A percentile compares a stretch with the other conserved stretches of the same genome.
These are phyloP conservation scores for Terebella lapidaria DNA, from an alignment of 2,888 invertebrate genomes.

Conservation along the genomic window DNA sequence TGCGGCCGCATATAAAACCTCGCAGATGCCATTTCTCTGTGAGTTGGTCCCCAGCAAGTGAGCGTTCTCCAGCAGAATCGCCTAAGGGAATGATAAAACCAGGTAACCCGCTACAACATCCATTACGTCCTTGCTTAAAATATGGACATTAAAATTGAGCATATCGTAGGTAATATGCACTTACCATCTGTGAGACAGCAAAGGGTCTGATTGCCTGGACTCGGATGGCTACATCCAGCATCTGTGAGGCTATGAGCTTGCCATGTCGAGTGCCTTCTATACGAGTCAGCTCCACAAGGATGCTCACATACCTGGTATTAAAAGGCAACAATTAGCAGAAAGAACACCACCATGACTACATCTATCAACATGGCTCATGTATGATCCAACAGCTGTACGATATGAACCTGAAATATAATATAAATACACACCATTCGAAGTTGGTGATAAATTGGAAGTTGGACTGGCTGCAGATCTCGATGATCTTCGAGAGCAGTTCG, in stretches of 20 bases:
- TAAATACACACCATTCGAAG: conserved; percentile 92
- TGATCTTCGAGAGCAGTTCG: conserved; percentile 91
- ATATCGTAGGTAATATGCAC: too few species aligned
- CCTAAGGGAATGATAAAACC: conserved; percentile 50
- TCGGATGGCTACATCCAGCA: conserved; percentile 94
- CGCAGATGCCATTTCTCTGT: conserved; percentile 59
- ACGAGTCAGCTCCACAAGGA: conserved; percentile 91
- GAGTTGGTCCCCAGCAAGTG: conserved; percentile 59
- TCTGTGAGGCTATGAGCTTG: conserved; percentile 78
- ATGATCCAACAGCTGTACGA: too few species aligned
- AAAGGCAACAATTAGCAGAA: not conserved
- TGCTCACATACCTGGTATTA: conserved; percentile 68
- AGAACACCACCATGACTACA: not conserved
- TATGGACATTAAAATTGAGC: too few species aligned
- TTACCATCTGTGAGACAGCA: conserved; percentile 86
- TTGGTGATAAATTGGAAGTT: conserved; percentile 98
- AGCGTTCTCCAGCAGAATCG: conserved; percentile 73
- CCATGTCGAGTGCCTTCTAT: conserved; percentile 98
- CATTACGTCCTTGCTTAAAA: too few species aligned
- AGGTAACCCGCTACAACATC: too few species aligned
- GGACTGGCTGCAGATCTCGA: conserved; percentile 97
- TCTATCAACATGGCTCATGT: not conserved
- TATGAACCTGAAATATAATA: too few species aligned
- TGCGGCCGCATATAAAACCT: conserved; percentile 94
- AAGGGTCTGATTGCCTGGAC: conserved; percentile 92